phyloP scores from a whole-genome alignment of 1,140 invertebrate species.

The Conus betulinus region DNA sequence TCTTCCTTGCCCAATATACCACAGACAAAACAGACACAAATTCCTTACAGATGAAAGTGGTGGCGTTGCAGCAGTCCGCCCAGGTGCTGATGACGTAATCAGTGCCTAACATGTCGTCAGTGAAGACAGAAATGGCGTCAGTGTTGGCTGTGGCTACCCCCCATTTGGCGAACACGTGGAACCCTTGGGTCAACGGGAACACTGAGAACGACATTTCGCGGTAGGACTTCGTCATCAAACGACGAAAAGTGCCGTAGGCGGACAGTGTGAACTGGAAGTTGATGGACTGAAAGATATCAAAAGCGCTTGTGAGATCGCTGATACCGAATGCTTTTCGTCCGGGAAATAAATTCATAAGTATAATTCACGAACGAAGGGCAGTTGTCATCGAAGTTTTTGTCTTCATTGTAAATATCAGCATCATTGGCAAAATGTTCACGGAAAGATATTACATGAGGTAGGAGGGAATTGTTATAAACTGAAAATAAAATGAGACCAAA shows the following conservation, averaged over 20 bases:
- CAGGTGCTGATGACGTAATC: background rate
- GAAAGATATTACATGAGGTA: no score
- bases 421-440: no score
- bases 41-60: background rate
- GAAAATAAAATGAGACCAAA: no score
- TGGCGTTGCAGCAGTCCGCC: background rate
- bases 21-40: background rate
- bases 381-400: no score
- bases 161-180: background rate
- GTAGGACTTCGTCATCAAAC: background rate
- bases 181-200: background rate
- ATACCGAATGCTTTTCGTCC: no score
- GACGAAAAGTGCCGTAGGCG: background rate
- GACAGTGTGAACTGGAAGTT: background rate
- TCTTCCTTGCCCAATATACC: no score
- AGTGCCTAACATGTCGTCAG: background rate
- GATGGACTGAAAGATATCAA: background rate
- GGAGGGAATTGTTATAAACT: no score
- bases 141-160: background rate
- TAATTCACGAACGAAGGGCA: no score
- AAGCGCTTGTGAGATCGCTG: no score
- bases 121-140: background rate
- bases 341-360: no score
- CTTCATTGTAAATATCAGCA: no score
- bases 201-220: constrained; percentile 1